phyloP scores from a whole-genome alignment of 2,113 vertebrate species.

The Egretta garzetta region DNA sequence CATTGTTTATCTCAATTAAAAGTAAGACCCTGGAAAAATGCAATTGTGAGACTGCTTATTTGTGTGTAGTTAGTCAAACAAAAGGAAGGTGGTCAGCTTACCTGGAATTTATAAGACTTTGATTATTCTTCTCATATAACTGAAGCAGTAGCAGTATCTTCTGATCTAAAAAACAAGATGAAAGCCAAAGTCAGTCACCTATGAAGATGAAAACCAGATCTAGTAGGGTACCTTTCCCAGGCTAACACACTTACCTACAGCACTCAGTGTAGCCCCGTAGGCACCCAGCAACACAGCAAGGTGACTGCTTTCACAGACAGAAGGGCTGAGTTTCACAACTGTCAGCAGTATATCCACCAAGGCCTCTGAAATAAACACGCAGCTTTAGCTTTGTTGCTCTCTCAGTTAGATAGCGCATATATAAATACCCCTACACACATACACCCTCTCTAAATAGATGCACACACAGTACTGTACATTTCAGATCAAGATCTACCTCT shows the following conservation, averaged over 20 bases:
- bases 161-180: conserved; percentile 81
- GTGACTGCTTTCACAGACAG: conserved; percentile 84
- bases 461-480: background rate
- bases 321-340: conserved; percentile 82
- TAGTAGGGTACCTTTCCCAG: background rate
- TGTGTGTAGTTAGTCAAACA: background rate
- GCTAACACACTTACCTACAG: conserved; percentile 76
- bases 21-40: background rate
- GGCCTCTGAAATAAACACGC: conserved; percentile 75
- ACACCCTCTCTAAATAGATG: background rate
- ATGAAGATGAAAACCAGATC: background rate
- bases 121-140: conserved; percentile 86
- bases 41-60: background rate
- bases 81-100: conserved; percentile 25
- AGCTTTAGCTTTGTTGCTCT: background rate
- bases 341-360: conserved; percentile 84
- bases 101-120: conserved; percentile 85
- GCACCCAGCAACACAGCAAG: conserved; percentile 89
- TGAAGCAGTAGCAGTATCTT: conserved; percentile 89
- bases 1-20: background rate
- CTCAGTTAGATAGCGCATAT: background rate
- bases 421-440: background rate
- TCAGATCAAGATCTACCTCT: background rate
- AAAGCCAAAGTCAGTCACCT: background rate
- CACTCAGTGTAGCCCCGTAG: conserved; percentile 87